Evolutionary conservation across 92 coral and sea anemone species (phyloP), one percentile per base, ranked within the genome.

Genomic region (Umimayanthus kanabou): DNA sequence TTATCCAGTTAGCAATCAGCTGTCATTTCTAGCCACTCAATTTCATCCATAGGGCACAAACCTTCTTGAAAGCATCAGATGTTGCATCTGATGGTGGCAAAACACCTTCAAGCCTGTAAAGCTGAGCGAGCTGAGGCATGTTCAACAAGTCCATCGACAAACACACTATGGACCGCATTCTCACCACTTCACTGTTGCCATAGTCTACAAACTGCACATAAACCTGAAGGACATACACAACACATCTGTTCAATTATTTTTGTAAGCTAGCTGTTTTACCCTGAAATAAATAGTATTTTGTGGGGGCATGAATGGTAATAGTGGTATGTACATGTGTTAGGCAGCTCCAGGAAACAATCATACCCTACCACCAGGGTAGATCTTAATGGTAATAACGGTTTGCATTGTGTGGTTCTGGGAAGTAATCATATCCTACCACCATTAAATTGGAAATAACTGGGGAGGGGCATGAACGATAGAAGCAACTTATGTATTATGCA

Each of bases 141-240:
- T 93, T 89, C 55, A 92, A 86, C 65, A 95, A 80, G 16, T 92
- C 93, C 26, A 83, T 89, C 4, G 98, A 94, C 15, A 96, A 85
- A n/a, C 92, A 91, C 39, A 96, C 99, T 70, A 96, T 79, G 3
- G 91, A 50, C 11, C 91, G 84, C 25, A 87, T 85, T 33, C 79
- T 88, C 45, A 96, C 88, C 13, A 90, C 93, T 70, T 96, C 98
- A 28, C 89, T 89, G 91, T 96, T 96, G 20, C 99, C 99, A 91
- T 82, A 96, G 83, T 96, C 99, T 37, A 96, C 87, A 86, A 92
- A 96, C 76, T 86, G 96, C 8, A 95, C 99, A 39, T 69, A 79
- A 39, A 86, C 93, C 98, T 96, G 53, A 22, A 65, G 47, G 85
- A 66, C 66, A 25, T 43, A 80, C 10, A 69, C 22, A 29, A 25